These are phyloP conservation scores for Drosophila nikananu DNA, from an alignment of 1,140 invertebrate genomes.

Conservation along the genomic window DNA sequence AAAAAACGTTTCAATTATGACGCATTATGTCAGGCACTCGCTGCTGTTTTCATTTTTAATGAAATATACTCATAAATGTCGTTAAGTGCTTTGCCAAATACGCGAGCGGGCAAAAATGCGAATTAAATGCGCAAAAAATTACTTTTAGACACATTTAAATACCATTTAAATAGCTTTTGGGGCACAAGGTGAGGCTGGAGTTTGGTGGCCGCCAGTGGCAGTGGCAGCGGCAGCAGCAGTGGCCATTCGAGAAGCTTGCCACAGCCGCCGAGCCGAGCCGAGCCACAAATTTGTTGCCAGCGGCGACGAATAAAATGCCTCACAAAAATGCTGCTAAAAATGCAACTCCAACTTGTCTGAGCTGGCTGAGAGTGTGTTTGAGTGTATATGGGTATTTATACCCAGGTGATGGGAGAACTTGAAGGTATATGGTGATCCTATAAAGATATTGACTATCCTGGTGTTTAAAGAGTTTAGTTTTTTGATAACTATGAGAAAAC, in stretches of 20 bases:
- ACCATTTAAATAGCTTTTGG: constrained; percentile 83
- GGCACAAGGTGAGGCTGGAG: constrained; percentile 74
- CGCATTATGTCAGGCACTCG: constrained; percentile 66
- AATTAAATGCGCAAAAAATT: constrained; percentile 82
- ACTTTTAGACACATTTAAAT: constrained; percentile 84
- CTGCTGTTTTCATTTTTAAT: constrained; percentile 62
- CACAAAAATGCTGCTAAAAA: constrained; percentile 82
- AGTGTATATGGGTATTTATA: constrained; percentile 18
- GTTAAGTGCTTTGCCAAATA: constrained; percentile 58
- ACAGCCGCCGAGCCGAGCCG: constrained; percentile 20
- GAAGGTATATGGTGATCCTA: background rate
- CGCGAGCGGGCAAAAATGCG: constrained; percentile 51
- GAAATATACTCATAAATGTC: constrained; percentile 63
- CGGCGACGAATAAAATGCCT: constrained; percentile 79
- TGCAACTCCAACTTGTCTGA: constrained; percentile 76
- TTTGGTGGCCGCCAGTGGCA: constrained; percentile 43
- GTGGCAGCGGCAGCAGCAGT: constrained; percentile 27
- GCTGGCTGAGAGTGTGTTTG: constrained; percentile 1
- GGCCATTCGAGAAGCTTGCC: constrained; percentile 36
- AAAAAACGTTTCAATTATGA: constrained; percentile 46
- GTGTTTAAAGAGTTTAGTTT: fast-evolving
- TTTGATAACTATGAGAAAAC: background rate
- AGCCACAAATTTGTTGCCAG: constrained; percentile 76
- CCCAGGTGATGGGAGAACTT: background rate
- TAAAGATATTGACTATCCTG: background rate